A percentile compares a stretch with the other conserved stretches of the same genome.
These are phyloP conservation scores for Sprattus sprattus DNA, from an alignment of 2,113 vertebrate genomes.

Conservation along the genomic window DNA sequence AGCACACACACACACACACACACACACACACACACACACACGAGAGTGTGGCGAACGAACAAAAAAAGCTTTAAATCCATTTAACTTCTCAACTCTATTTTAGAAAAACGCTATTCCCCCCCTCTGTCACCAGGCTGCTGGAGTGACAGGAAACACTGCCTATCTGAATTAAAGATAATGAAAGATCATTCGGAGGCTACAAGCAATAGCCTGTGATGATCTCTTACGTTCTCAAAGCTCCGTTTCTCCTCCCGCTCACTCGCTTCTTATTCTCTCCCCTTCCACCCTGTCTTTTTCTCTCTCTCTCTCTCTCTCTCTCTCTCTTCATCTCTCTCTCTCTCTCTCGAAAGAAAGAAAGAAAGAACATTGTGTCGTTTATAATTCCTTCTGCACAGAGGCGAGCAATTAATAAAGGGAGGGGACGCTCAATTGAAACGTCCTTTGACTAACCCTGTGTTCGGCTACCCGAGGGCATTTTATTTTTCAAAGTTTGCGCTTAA, in stretches of 20 bases:
- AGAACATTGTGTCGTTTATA: conserved; percentile 50
- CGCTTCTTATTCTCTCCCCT: background rate
- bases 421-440: conserved; percentile 63
- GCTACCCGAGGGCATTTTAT: conserved; percentile 72
- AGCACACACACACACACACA: background rate
- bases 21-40: conserved; percentile 20
- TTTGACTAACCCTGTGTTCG: conserved; percentile 60
- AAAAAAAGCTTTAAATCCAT: conserved; percentile 43
- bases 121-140: conserved; percentile 29
- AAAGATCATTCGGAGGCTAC: conserved; percentile 40
- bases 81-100: conserved; percentile 45
- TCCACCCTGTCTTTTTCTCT: background rate
- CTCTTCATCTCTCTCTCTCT: background rate
- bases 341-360: conserved; percentile 58
- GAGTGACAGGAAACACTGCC: conserved; percentile 43
- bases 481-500: conserved; percentile 78
- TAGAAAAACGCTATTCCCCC: conserved; percentile 43
- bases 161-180: conserved; percentile 44
- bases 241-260: background rate
- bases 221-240: conserved; percentile 29
- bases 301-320: background rate
- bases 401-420: conserved; percentile 56
- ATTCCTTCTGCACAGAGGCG: conserved; percentile 63
- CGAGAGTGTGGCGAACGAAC: conserved; percentile 36
- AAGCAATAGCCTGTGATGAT: conserved; percentile 40